phyloP scores from a whole-genome alignment of 2,888 invertebrate genomes.

The Latrodectus hesperus region DNA sequence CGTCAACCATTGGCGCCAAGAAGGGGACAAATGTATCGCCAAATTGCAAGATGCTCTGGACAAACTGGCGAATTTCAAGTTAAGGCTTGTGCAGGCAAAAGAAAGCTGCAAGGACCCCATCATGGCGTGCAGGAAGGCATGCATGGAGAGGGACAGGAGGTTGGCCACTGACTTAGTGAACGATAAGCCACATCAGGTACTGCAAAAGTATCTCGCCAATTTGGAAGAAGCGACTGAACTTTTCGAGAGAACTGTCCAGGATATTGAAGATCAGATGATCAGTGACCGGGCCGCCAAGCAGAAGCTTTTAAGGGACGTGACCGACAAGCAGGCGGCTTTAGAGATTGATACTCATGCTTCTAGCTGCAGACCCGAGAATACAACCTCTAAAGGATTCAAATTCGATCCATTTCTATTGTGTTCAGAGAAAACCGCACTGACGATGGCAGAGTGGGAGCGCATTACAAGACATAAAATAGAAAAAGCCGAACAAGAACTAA shows the following conservation, averaged over 20 bases:
- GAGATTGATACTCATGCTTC: constrained; percentile 60
- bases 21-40: constrained; percentile 36
- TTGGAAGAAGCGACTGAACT: constrained; percentile 33
- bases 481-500: constrained; percentile 54
- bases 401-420: constrained; percentile 51
- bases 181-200: constrained; percentile 53
- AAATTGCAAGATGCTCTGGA: constrained; percentile 47
- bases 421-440: constrained; percentile 43
- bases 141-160: constrained; percentile 54
- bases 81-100: constrained; percentile 31
- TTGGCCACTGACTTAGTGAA: constrained; percentile 54
- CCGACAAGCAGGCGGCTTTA: constrained; percentile 58
- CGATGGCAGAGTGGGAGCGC: constrained; percentile 62
- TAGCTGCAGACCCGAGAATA: constrained; percentile 39
- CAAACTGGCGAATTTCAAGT: constrained; percentile 38
- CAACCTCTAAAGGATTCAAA: constrained; percentile 28
- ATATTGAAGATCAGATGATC: constrained; percentile 62
- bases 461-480: constrained; percentile 57
- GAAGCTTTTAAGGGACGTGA: constrained; percentile 48
- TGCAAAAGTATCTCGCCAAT: constrained; percentile 43
- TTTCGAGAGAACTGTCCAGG: constrained; percentile 42
- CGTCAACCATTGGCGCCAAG: constrained; percentile 52
- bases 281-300: constrained; percentile 51
- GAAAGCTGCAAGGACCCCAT: constrained; percentile 41
- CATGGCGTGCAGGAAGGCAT: constrained; percentile 32